Percentiles rank a stretch among this genome's conserved stretches.
phyloP scores from a whole-genome alignment of 2,113 vertebrate species.

The Macrotis lagotis region DNA sequence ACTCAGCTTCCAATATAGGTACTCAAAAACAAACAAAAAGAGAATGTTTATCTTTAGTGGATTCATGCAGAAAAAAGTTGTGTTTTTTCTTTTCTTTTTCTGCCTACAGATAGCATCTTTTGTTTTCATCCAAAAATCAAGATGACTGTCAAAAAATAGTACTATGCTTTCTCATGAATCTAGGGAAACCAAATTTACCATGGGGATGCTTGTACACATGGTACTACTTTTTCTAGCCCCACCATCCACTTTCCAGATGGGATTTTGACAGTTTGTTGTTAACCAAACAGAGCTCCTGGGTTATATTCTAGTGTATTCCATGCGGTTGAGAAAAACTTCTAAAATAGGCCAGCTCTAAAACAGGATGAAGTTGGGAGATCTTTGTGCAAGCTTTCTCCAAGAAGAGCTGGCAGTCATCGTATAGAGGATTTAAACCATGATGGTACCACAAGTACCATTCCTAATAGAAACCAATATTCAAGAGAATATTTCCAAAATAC shows the following conservation, averaged over 20 bases:
- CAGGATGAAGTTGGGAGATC: background rate
- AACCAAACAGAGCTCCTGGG: background rate
- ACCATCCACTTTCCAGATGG: background rate
- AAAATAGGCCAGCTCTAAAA: background rate
- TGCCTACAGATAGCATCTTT: background rate
- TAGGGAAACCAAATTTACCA: background rate
- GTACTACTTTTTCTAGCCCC: background rate
- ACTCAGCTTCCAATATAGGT: background rate
- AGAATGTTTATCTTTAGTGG: background rate
- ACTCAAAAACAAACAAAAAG: background rate
- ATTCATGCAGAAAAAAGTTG: background rate
- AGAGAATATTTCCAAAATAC: background rate
- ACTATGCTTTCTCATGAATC: background rate
- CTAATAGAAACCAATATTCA: background rate
- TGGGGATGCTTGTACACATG: background rate
- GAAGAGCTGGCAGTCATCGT: background rate
- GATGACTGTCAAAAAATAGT: conserved; percentile 7
- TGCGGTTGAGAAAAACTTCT: background rate
- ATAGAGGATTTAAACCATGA: background rate
- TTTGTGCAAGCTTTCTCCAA: background rate
- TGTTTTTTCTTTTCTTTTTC: background rate
- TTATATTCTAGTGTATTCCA: background rate
- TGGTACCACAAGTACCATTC: background rate
- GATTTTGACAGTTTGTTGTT: background rate
- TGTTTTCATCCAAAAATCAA: background rate